Base-by-base conservation (phyloP, 2,113 vertebrate species). In the Setophaga petechia region DNA sequence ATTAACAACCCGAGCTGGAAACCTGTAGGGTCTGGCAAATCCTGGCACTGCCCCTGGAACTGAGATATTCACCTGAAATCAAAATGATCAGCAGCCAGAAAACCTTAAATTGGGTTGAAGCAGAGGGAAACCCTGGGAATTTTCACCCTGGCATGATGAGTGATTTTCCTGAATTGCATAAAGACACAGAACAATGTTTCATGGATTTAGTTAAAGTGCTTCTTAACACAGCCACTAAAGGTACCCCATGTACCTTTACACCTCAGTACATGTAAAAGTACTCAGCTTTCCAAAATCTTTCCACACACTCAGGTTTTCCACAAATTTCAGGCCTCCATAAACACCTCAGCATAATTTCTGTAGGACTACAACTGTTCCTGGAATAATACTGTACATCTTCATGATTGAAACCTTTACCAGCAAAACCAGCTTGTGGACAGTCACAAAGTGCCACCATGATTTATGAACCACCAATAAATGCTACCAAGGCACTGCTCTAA, bases 61-160 rank as follows among this genome's bases (percentile, higher is more conserved):
- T 54, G 87, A 28, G 46, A 49, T 65, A 41, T n/a, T 12, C 65
- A 93, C 90, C 94, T 93, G 82, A 91, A 96, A 90, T 84, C 33
- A 39, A 44, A 65, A 25, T 3, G 12, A 52, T 23, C 11, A 11
- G 24, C 12, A 14, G 28, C 28, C n/a, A 87, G 47, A 80, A 94
- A 87, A 87, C 25, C 44, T 82, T 61, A 63, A 44, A 59, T 7
- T 30, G 72, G 67, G 19, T 52, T 80, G 78, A 93, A 94, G 71
- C 10, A 63, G 63, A 95, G 55, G 39, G 8, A 83, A 95, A 81
- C 33, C 47, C 2, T 27, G 33, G 67, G 74, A 89, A 83, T 82
- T 80, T n/a, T 43, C 59, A 90, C 54, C 31, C 18, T 72, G 55
- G 43, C 16, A 11, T 4, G 57, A 54, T 52, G 62, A 55, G 43